A percentile compares a stretch with the other conserved stretches of the same genome.
phyloP scores from a whole-genome alignment of 2,797 vertebrate species.

The Champsocephalus esox region DNA sequence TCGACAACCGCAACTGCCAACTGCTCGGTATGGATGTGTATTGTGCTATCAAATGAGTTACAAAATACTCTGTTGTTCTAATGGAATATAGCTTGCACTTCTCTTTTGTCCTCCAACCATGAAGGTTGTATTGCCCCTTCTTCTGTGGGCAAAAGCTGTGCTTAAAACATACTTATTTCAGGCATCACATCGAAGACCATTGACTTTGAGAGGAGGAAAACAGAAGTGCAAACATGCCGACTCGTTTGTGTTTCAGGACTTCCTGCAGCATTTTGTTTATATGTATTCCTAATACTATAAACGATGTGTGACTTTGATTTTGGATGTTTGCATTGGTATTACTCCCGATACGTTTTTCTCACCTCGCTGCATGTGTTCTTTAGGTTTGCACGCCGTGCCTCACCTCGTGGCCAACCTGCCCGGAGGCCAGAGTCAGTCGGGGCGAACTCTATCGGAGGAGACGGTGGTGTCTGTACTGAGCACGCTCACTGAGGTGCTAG shows the following conservation, averaged over 20 bases:
- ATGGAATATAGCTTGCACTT: not conserved
- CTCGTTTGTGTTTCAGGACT: too few species aligned
- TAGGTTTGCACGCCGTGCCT: slow-evolving; percentile 94
- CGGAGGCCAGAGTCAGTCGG: slow-evolving; percentile 89
- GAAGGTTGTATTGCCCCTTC: too few species aligned
- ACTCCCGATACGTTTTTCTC: not conserved
- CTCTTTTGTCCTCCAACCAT: not conserved
- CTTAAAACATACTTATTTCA: too few species aligned
- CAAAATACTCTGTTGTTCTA: not conserved
- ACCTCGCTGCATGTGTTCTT: not conserved
- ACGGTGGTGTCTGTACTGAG: slow-evolving; percentile 94
- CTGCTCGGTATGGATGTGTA: slow-evolving; percentile 89
- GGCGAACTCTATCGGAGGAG: slow-evolving; percentile 90
- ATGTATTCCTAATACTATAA: not conserved
- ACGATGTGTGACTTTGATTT: not conserved
- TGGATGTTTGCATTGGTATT: not conserved
- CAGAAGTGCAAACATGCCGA: too few species aligned
- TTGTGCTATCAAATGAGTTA: not conserved
- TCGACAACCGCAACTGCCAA: slow-evolving; percentile 93
- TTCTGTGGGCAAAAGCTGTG: too few species aligned
- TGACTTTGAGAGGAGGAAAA: too few species aligned
- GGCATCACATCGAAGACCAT: too few species aligned
- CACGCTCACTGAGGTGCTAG: slow-evolving; percentile 93
- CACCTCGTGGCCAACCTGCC: slow-evolving; percentile 92
- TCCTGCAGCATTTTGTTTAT: not conserved